Evolutionary conservation across 1,140 invertebrate species (phyloP), one percentile per base, ranked within the genome.

Genomic region (Euura saliciscinereae): DNA sequence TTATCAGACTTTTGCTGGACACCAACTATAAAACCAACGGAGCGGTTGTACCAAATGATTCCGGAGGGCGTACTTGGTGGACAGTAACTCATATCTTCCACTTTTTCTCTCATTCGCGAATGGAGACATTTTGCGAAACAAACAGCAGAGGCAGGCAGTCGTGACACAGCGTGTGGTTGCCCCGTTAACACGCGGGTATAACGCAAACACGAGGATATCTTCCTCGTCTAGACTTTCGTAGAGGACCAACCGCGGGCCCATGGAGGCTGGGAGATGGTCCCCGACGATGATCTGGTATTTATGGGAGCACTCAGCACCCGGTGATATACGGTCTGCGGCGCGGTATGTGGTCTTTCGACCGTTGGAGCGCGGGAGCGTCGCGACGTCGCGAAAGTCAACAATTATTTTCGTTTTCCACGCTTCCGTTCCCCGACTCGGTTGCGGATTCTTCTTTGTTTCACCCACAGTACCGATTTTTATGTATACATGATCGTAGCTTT

Each of bases 231-330:
- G 71, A 75, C 72, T 44, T 69, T 44, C 43, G 13, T 69, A 10
- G 44, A 64, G 69, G 69, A 71, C n/a, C 42, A n/a, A 65, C 42
- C 68, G 13, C 13, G 68, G 65, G 65, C 13, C 43, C 66, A 28
- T 42, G 28, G 68, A 44, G 65, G 51, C 51, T 59, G 71, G 72
- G 70, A 74, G 74, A 74, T 72, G 73, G 72, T 74, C 70, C 68
- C 77, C 73, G 75, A 77, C 76, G 77, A 80, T 79, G 79, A 82
- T 82, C 75, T 77, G 76, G 75, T 82, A 82, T 82, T 82, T 82
- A 82, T 82, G 80, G 79, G 78, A 80, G 80, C 80, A 82, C 80
- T 82, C 78, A 82, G 75, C 77, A 71, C 44, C 70, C 78, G 73
- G 74, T 82, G 79, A 82, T 79, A 80, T 80, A 82, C 76, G 75